Percentiles rank a stretch among this genome's conserved stretches.
These are phyloP conservation scores for Microtus montanus DNA, from an alignment of 2,113 vertebrate genomes.

Conservation along the genomic window DNA sequence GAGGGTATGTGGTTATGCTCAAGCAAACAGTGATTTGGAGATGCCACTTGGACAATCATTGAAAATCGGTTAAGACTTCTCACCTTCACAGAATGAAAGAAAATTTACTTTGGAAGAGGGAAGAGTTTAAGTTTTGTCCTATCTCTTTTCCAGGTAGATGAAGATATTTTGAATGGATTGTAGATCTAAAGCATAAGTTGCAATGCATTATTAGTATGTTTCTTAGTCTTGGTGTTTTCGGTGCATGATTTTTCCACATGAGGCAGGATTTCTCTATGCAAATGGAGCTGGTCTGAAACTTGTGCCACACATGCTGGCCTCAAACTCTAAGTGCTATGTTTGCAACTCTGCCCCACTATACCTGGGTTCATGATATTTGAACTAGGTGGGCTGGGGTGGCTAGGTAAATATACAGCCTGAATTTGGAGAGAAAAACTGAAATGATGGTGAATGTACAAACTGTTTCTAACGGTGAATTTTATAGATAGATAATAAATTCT, in stretches of 20 bases:
- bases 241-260: neutral
- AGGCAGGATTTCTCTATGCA: neutral
- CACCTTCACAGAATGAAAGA: neutral
- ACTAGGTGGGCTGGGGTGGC: neutral
- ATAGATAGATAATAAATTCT: neutral
- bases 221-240: neutral
- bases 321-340: neutral
- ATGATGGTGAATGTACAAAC: neutral
- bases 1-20: no score
- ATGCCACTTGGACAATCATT: neutral
- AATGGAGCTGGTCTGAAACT: no score
- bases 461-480: neutral
- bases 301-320: neutral
- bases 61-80: neutral
- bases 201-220: neutral
- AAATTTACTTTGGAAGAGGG: neutral
- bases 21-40: neutral
- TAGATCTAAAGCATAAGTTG: neutral
- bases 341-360: neutral
- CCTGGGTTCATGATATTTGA: neutral
- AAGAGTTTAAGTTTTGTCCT: neutral
- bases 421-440: neutral
- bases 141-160: neutral
- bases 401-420: neutral
- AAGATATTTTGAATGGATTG: neutral